These are phyloP conservation scores for Perognathus longimembris DNA, from an alignment of 2,113 vertebrate species.

Conservation along the genomic window DNA sequence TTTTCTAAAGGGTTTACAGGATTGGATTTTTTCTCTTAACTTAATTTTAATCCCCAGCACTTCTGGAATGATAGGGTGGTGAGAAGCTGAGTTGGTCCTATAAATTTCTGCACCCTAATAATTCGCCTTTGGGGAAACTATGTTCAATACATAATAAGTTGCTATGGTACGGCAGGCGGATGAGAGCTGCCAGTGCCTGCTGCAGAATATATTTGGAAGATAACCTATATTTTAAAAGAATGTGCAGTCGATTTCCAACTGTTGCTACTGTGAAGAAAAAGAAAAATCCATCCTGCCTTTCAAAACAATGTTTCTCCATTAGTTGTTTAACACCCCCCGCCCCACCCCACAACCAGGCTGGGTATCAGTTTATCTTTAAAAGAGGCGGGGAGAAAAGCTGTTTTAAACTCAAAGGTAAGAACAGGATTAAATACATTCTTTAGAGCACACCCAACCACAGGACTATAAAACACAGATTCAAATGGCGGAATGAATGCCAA, in stretches of 20 bases:
- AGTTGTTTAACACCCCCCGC: too few relatives aligned
- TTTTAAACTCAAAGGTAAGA: not conserved
- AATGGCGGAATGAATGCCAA: not conserved
- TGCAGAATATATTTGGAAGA: slow-evolving; percentile 41
- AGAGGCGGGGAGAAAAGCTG: not conserved
- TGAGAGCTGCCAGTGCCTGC: slow-evolving; percentile 36
- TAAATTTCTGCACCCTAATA: slow-evolving; percentile 69
- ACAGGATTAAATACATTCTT: slow-evolving; percentile 31
- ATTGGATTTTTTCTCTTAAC: slow-evolving; percentile 32
- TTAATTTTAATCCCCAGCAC: slow-evolving; percentile 11
- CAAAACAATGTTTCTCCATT: not conserved
- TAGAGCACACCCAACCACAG: not conserved
- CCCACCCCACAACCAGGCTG: too few relatives aligned
- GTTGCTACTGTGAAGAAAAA: slow-evolving; percentile 25
- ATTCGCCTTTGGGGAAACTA: slow-evolving; percentile 73
- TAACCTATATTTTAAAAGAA: slow-evolving; percentile 67
- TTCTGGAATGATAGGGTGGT: slow-evolving; percentile 35
- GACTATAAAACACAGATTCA: not conserved
- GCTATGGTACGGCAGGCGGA: not conserved
- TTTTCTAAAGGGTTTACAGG: slow-evolving; percentile 68
- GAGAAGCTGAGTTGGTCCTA: slow-evolving; percentile 21
- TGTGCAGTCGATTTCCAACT: not conserved
- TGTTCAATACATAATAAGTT: slow-evolving; percentile 66
- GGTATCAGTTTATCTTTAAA: slow-evolving; percentile 43
- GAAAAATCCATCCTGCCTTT: slow-evolving; percentile 2